Conservation (phyloP, 2,797 vertebrate species). For the Spinus olivaceus region DNA sequence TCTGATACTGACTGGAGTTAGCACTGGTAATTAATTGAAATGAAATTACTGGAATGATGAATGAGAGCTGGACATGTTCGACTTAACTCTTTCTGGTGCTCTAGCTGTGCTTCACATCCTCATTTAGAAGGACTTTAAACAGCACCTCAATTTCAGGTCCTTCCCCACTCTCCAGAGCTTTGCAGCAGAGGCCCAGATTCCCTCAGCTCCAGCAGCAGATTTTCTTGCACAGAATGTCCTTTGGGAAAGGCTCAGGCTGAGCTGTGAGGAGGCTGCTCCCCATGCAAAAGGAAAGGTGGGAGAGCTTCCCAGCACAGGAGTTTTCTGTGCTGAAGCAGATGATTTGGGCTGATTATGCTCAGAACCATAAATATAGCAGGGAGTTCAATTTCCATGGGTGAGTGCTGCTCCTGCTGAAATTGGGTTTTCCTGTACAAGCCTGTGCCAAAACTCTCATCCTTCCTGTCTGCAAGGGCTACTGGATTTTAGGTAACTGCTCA, state of each 20-base stretch:
- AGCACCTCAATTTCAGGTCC: not conserved
- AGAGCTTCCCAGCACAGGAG: accelerated
- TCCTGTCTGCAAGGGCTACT: not conserved
- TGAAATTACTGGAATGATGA: not conserved
- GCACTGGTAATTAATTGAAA: not conserved
- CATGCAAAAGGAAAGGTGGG: not conserved
- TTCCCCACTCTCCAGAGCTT: not conserved
- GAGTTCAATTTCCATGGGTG: not conserved
- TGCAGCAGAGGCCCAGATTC: not conserved
- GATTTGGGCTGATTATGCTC: not conserved
- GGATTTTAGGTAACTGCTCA: not conserved
- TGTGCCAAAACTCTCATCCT: not conserved
- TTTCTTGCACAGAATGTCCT: not conserved
- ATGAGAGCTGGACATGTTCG: not conserved
- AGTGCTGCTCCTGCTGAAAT: not conserved
- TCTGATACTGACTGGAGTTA: not conserved
- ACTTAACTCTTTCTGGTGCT: not conserved
- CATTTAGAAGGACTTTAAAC: not conserved
- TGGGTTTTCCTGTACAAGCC: not conserved
- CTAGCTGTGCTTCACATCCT: not conserved
- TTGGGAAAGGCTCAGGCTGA: not conserved
- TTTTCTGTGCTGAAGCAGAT: not conserved
- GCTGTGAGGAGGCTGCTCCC: not conserved
- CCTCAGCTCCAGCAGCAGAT: not conserved
- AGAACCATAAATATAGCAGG: not conserved